Percentiles rank a stretch among this genome's conserved stretches.
Evolutionary conservation across 2,888 invertebrate species (phyloP).

Genomic region (Chalcis sispes): DNA sequence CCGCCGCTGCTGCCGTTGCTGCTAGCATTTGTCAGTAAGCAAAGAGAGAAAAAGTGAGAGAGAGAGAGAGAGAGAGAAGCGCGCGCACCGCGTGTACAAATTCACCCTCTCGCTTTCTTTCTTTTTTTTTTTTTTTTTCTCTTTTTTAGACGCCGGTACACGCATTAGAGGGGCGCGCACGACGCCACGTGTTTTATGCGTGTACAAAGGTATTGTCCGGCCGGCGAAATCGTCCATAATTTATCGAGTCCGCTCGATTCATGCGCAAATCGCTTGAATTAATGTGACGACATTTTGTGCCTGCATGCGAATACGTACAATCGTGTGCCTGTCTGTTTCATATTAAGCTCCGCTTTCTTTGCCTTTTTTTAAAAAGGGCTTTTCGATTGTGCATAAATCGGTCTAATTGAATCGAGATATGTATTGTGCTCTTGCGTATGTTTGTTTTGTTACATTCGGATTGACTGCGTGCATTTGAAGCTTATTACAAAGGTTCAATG

Average conservation of each 20-base stretch:
- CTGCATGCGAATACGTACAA: no score
- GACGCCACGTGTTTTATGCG: neutral
- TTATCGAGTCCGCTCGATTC: slow-evolving; percentile 41
- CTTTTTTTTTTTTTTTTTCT: slow-evolving; percentile 56
- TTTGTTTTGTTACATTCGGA: slow-evolving; percentile 55
- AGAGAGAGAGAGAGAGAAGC: slow-evolving; percentile 6
- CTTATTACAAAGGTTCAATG: neutral
- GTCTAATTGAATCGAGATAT: slow-evolving; percentile 36
- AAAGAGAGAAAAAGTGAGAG: no score
- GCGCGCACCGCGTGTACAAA: neutral
- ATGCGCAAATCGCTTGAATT: slow-evolving; percentile 50
- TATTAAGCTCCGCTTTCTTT: slow-evolving; percentile 2
- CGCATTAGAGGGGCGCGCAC: no score
- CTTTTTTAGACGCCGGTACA: slow-evolving; percentile 59
- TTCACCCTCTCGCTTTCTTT: slow-evolving; percentile 61
- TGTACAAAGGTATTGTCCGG: no score
- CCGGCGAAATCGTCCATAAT: slow-evolving; percentile 54
- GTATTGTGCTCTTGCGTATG: slow-evolving; percentile 4
- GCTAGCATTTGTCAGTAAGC: slow-evolving; percentile 39
- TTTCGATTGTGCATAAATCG: neutral
- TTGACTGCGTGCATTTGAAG: slow-evolving; percentile 36
- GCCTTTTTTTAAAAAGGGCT: neutral
- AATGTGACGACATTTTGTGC: slow-evolving; percentile 47
- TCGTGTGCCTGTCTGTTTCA: neutral
- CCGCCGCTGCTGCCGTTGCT: slow-evolving; percentile 68